phyloP scores from a whole-genome alignment of 2,888 invertebrate species.

The Globia sparganii region DNA sequence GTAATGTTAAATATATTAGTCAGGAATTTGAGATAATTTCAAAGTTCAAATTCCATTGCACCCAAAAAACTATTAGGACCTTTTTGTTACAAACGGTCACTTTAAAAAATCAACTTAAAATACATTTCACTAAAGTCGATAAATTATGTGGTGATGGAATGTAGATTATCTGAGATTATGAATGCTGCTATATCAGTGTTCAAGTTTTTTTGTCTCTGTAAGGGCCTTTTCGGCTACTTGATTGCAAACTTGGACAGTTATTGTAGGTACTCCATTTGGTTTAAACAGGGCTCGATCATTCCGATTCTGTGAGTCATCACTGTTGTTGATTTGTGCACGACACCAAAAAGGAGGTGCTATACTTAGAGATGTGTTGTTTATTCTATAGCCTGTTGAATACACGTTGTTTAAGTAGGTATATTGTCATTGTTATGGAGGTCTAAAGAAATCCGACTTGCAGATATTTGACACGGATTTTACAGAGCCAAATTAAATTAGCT shows the following conservation, averaged over 20 bases:
- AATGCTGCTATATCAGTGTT: not conserved
- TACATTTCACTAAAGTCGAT: not conserved
- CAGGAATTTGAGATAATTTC: not conserved
- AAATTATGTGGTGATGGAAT: not conserved
- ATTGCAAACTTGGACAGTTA: not conserved
- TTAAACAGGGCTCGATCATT: constrained; percentile 12
- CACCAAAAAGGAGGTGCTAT: constrained; percentile 42
- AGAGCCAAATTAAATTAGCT: no score
- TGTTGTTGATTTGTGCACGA: constrained; percentile 38
- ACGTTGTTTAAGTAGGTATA: not conserved
- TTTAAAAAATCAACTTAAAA: not conserved
- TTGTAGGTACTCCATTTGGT: not conserved
- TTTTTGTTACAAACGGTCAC: not conserved
- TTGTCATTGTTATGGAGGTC: constrained; percentile 5
- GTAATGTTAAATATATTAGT: not conserved
- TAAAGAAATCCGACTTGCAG: not conserved
- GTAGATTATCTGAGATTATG: not conserved
- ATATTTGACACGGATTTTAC: not conserved
- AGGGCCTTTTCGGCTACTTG: not conserved
- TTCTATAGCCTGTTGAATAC: not conserved
- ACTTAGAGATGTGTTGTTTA: constrained; percentile 1
- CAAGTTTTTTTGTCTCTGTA: not conserved
- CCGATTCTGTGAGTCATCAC: constrained; percentile 40
- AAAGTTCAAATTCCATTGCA: not conserved
- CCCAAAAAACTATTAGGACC: not conserved